Evolutionary conservation across 2,888 invertebrate genomes (phyloP).

Genomic region (Microctonus aethiopoides): DNA sequence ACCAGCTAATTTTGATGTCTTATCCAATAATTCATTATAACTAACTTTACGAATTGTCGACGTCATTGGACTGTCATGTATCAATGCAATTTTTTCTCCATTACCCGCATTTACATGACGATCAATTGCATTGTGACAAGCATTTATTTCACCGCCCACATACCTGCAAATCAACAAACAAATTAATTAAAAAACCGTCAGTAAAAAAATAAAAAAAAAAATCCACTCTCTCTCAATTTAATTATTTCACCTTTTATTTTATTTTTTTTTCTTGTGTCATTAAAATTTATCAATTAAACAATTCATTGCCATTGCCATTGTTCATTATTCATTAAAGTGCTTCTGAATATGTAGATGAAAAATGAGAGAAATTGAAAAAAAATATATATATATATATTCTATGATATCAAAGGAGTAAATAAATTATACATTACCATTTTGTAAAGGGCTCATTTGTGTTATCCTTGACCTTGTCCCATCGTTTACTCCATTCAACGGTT

Average conservation of each 20-base stretch:
- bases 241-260: too few relatives aligned
- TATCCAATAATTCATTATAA: slow-evolving; percentile 82
- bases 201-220: not conserved
- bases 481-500: slow-evolving; percentile 83
- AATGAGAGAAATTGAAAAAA: not conserved
- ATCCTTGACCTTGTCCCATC: slow-evolving; percentile 87
- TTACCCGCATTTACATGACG: slow-evolving; percentile 85
- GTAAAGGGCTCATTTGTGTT: slow-evolving; percentile 87
- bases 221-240: too few relatives aligned
- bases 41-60: slow-evolving; percentile 81
- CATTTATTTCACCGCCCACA: slow-evolving; percentile 90
- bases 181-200: not conserved
- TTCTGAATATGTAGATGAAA: not conserved
- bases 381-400: not conserved
- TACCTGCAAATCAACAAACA: slow-evolving; percentile 72
- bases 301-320: too few relatives aligned
- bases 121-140: slow-evolving; percentile 93
- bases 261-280: too few relatives aligned
- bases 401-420: not conserved
- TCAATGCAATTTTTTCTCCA: slow-evolving; percentile 83
- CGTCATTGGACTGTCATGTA: slow-evolving; percentile 92
- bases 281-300: too few relatives aligned
- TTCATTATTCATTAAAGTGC: too few relatives aligned
- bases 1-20: slow-evolving; percentile 84
- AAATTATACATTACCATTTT: slow-evolving; percentile 80